A percentile compares a stretch with the other conserved stretches of the same genome.
Evolutionary conservation across 2,888 invertebrate genomes (phyloP).

Genomic region (Amblyteles armatorius): DNA sequence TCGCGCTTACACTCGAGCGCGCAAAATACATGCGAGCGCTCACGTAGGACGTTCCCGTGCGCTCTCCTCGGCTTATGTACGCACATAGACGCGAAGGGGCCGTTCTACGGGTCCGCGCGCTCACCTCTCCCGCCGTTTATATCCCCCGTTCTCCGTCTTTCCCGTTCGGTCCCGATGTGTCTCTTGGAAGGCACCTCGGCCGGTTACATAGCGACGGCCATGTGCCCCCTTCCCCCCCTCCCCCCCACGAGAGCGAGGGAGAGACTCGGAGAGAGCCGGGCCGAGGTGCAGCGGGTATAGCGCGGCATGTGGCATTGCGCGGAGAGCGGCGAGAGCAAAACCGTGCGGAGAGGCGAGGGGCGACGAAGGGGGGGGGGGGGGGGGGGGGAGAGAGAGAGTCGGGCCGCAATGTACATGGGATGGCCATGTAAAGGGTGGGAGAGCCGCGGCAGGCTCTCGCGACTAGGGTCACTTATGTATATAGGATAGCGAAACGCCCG

Average conservation of each 20-base stretch:
- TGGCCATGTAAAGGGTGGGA: slow-evolving; percentile 76
- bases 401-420: slow-evolving; percentile 58
- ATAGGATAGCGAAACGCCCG: slow-evolving; percentile 56
- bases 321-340: slow-evolving; percentile 64
- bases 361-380: not conserved
- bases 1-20: slow-evolving; percentile 61
- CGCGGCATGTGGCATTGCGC: slow-evolving; percentile 69
- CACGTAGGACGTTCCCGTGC: slow-evolving; percentile 46
- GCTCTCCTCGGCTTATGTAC: slow-evolving; percentile 41
- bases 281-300: not conserved
- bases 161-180: slow-evolving; percentile 50
- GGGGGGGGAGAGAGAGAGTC: slow-evolving; percentile 49
- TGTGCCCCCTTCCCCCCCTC: not conserved
- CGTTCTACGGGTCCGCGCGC: slow-evolving; percentile 20
- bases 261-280: not conserved
- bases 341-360: slow-evolving; percentile 19
- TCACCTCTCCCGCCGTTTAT: slow-evolving; percentile 12
- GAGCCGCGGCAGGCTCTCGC: slow-evolving; percentile 79
- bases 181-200: slow-evolving; percentile 50
- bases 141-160: slow-evolving; percentile 24
- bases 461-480: slow-evolving; percentile 80
- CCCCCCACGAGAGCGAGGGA: slow-evolving; percentile 4
- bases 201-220: slow-evolving; percentile 38
- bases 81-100: slow-evolving; percentile 37
- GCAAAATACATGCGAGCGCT: slow-evolving; percentile 63